These are phyloP conservation scores for Amphipyra tragopoginis DNA, from an alignment of 2,888 invertebrate species.

Conservation along the genomic window DNA sequence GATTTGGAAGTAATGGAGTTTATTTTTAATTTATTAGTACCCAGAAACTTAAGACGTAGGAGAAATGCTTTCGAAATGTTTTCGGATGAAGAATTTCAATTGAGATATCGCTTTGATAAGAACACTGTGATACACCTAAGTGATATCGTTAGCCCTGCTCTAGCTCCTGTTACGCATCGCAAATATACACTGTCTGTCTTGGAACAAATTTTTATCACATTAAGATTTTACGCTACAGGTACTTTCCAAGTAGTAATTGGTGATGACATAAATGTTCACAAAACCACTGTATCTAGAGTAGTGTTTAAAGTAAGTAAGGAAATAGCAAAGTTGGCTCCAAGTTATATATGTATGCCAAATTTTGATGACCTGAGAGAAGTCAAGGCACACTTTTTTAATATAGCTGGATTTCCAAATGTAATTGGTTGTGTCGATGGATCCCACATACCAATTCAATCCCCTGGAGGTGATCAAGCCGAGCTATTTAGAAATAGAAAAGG, in stretches of 20 bases:
- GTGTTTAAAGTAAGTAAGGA: conserved; percentile 16
- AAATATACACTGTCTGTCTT: conserved; percentile 7
- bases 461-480: conserved; percentile 17
- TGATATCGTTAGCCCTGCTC: conserved; percentile 7
- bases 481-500: conserved; percentile 29
- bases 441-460: conserved; percentile 36
- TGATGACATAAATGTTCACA: conserved; percentile 31
- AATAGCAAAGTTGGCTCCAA: conserved; percentile 4
- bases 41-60: no score
- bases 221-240: conserved; percentile 33
- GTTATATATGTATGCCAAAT: conserved; percentile 6
- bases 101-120: conserved; percentile 22
- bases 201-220: conserved; percentile 24
- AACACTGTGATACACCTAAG: conserved; percentile 16
- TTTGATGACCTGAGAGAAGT: conserved; percentile 12
- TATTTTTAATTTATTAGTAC: no score
- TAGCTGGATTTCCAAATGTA: conserved; percentile 36
- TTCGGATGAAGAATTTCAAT: neutral
- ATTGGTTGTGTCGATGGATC: conserved; percentile 42
- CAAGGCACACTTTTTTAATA: conserved; percentile 24
- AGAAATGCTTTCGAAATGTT: no score
- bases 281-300: conserved; percentile 37
- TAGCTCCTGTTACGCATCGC: neutral
- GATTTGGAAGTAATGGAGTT: no score
- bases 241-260: conserved; percentile 26